Evolutionary conservation across 2,888 invertebrate species (phyloP).

Genomic region (Erebia ligea): DNA sequence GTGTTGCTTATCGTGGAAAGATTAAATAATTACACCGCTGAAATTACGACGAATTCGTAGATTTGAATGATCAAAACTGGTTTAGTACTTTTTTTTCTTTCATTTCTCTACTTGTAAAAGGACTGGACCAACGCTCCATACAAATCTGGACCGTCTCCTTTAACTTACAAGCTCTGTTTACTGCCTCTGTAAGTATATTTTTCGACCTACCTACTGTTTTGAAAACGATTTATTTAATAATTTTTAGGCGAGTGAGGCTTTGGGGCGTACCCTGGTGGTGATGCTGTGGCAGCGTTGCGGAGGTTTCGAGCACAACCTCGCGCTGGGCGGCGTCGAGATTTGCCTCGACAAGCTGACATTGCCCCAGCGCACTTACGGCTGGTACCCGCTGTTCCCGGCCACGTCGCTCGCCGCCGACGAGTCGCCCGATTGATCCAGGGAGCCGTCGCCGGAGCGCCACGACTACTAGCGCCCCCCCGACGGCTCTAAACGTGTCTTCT

Average conservation of each 20-base stretch:
- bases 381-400: slow-evolving; percentile 96
- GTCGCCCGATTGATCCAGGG: slow-evolving; percentile 80
- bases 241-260: slow-evolving; percentile 86
- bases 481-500: slow-evolving; percentile 51
- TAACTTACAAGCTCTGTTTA: too few relatives aligned
- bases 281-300: slow-evolving; percentile 97
- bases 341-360: slow-evolving; percentile 91
- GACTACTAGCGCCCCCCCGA: slow-evolving; percentile 65
- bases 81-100: too few relatives aligned
- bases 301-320: slow-evolving; percentile 92
- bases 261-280: slow-evolving; percentile 92
- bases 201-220: not conserved
- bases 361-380: slow-evolving; percentile 91
- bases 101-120: too few relatives aligned
- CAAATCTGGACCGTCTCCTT: too few relatives aligned
- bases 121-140: too few relatives aligned
- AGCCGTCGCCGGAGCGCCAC: slow-evolving; percentile 80
- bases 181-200: too few relatives aligned
- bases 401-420: slow-evolving; percentile 89
- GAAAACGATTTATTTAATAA: not conserved
- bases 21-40: too few relatives aligned
- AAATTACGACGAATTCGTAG: too few relatives aligned
- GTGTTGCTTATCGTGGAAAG: too few relatives aligned
- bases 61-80: too few relatives aligned
- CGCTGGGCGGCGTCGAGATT: slow-evolving; percentile 93